Base-by-base conservation (phyloP, 2,797 vertebrate genomes). In the Chromis chromis region DNA sequence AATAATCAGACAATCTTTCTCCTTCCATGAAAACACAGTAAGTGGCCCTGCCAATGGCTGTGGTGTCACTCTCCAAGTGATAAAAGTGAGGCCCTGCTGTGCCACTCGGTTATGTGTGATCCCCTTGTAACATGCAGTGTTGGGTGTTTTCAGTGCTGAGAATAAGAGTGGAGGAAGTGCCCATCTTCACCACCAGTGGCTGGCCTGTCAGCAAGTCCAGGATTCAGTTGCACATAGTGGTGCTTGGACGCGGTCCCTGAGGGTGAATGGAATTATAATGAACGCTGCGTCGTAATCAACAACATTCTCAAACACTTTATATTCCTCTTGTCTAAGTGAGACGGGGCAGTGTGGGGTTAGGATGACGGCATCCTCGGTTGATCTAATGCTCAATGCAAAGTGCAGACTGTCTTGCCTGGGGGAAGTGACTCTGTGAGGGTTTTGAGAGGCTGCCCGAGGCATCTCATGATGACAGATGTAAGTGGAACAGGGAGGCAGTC, bases 401-500 rank as follows among this genome's bases (percentile, higher is more conserved):
- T 39, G 28, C 42, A 67, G 27, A 61, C 44, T 44, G 10, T 71
- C 31, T 70, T 64, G 46, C 63, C 55, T 1, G 3, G 55, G 46
- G 81, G 59, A 84, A 74, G 61, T 42, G 28, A 59, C 61, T 62
- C 58, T 73, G 8, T 70, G 70, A 61, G 54, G 74, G 57, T 79
- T 80, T 82, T 70, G 70, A 79, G 57, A 59, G 53, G 65, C 65
- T 57, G 68, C 60, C 74, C 0, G 17, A 70, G 57, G 77, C 65
- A 70, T 79, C 74, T 53, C 54, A 62, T 80, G 76, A 76, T 85
- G 81, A 87, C 81, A 85, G 69, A 74, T 19, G 39, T 67, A 77
- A 82, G 56, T 77, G 61, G 72, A 81, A 58, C 65, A 76, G 65
- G 68, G 79, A 68, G 65, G 75, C 63, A 56, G 70, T 74, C 66